Conservation (phyloP, 2,113 vertebrate species). For the Ophiodon elongatus region DNA sequence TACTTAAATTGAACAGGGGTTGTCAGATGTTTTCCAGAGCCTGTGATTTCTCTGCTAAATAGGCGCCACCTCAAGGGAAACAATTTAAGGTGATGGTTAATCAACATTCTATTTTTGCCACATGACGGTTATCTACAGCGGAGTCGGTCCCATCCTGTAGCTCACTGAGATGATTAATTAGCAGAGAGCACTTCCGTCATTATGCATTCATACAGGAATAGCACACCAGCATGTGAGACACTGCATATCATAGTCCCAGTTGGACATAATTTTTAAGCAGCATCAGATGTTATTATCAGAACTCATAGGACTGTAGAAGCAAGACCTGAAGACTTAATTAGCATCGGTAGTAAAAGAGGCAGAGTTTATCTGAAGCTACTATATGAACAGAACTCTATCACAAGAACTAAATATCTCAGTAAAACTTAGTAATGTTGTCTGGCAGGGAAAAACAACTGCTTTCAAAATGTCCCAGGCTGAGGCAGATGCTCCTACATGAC, state of each 20-base stretch:
- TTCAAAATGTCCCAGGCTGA: neutral
- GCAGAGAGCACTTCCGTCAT: constrained; percentile 22
- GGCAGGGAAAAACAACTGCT: neutral
- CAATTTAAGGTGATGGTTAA: constrained; percentile 11
- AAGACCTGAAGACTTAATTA: neutral
- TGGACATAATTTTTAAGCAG: neutral
- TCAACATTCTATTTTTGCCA: constrained; percentile 34
- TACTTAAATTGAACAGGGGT: neutral
- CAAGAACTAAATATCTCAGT: neutral
- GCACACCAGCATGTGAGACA: constrained; percentile 9
- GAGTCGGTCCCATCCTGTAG: constrained; percentile 19
- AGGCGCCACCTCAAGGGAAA: neutral
- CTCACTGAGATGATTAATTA: constrained; percentile 58
- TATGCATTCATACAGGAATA: constrained; percentile 50
- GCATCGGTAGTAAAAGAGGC: neutral
- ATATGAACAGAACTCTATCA: neutral
- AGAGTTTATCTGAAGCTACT: neutral
- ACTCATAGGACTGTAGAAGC: neutral
- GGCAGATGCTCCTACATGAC: neutral
- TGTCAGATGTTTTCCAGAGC: constrained; percentile 12
- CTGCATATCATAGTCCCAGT: constrained; percentile 12
- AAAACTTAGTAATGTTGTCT: neutral
- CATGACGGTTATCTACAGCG: constrained; percentile 1
- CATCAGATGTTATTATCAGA: constrained; percentile 28
- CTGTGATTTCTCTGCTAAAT: constrained; percentile 4